Evolutionary conservation across 2,888 invertebrate species (phyloP), one percentile per base, ranked within the genome.

Genomic region (Elmis aenea): DNA sequence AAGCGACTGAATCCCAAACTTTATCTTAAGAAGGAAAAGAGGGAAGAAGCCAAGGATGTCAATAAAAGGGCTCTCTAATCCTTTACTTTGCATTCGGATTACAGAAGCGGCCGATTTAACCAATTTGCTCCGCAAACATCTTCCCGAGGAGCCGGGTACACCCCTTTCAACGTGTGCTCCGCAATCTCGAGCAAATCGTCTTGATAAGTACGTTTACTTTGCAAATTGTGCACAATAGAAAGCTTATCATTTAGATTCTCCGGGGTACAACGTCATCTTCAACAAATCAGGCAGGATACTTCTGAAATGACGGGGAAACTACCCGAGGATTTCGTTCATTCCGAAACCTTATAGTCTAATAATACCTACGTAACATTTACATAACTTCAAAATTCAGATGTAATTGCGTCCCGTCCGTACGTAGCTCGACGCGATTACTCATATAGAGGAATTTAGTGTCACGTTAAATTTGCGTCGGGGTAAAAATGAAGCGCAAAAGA

Each of bases 101-200:
- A 61, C 59, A 54, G 55, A 52, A 57, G 51, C 58, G 61, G 61
- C 58, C 62, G 62, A 64, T 64, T 64, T 62, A 62, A 61, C 61
- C 63, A 64, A 64, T 64, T 64, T 62, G 59, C 55, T 59, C 57
- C 52, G 57, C 60, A 64, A 64, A 64, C 61, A 62, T 44, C 48
- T 48, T 44, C 42, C 40, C 39, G 39, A 40, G 26, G 38, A 10
- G 30, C 34, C 38, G 30, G 32, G 25, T 30, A 29, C 21, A 29
- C 30, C 28, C 23, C 8, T 18, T 27, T 31, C 33, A 23, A 33
- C 33, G 37, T 37, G 37, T 37, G 37, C 33, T 33, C 33, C 26
- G 33, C 37, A 41, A 41, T 41, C 36, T 32, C 41, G 22, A 34
- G 38, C 31, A 43, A 45, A 45, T 45, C 45, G 37, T 42, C 41